These are phyloP conservation scores for Neolamprologus toae DNA, from an alignment of 2,113 vertebrate genomes.

Conservation along the genomic window DNA sequence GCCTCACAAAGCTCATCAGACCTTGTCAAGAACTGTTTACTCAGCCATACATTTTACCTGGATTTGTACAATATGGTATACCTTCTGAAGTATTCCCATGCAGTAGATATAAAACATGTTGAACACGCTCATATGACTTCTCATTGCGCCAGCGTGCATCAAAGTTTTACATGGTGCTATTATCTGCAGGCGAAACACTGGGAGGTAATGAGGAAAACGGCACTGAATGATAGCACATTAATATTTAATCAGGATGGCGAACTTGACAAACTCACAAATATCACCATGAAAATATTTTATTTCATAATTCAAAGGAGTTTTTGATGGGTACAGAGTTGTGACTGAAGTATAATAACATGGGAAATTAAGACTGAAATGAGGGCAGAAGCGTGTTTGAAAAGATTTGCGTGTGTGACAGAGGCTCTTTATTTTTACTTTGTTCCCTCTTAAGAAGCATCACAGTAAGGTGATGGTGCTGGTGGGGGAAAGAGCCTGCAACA, in stretches of 20 bases:
- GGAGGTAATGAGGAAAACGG: not conserved
- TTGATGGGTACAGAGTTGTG: not conserved
- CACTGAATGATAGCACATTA: not conserved
- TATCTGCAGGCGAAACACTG: not conserved
- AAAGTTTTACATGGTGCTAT: not conserved
- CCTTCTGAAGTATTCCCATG: not conserved
- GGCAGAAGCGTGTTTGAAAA: not conserved
- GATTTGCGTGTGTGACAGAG: not conserved
- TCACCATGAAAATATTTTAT: not conserved
- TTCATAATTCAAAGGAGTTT: not conserved
- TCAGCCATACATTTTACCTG: not conserved
- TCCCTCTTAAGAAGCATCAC: constrained; percentile 1
- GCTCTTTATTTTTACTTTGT: not conserved
- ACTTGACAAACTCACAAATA: not conserved
- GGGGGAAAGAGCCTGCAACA: constrained; percentile 5
- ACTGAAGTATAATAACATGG: not conserved
- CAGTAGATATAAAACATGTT: not conserved
- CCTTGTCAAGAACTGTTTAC: not conserved
- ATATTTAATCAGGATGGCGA: not conserved
- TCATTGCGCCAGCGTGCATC: not conserved
- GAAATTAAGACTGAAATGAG: constrained; percentile 9
- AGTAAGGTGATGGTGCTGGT: not conserved
- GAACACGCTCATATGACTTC: not conserved
- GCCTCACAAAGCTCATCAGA: not conserved
- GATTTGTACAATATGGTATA: not conserved